phyloP scores from a whole-genome alignment of 2,888 invertebrate species.

The Yponomeuta plumbellus region DNA sequence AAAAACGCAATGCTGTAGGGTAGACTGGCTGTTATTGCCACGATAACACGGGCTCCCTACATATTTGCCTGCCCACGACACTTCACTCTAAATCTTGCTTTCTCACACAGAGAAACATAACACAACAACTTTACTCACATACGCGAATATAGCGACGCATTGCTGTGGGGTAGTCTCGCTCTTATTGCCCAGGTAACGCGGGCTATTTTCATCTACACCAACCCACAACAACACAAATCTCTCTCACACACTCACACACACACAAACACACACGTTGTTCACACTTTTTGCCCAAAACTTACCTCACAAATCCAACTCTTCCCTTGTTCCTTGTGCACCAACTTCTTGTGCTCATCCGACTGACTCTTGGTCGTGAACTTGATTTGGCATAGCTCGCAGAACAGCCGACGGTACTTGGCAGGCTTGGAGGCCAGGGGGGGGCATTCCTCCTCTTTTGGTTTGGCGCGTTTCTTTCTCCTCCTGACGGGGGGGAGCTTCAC shows the following conservation, averaged over 20 bases:
- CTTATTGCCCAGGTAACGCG: too few species aligned
- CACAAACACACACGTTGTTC: neutral
- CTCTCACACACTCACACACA: neutral
- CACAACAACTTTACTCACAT: too few species aligned
- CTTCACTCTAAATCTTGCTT: too few species aligned
- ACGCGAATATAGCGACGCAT: conserved; percentile 44
- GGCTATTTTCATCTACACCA: neutral
- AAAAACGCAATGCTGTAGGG: conserved; percentile 41
- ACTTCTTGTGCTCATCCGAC: conserved; percentile 34
- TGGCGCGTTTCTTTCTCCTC: neutral
- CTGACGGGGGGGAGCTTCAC: neutral
- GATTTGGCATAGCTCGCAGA: conserved; percentile 28
- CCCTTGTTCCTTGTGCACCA: conserved; percentile 29
- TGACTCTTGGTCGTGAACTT: conserved; percentile 35
- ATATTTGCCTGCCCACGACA: too few species aligned
- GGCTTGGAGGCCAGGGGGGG: neutral
- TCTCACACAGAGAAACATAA: too few species aligned
- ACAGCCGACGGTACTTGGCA: conserved; percentile 8
- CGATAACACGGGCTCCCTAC: too few species aligned
- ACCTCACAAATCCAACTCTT: conserved; percentile 42
- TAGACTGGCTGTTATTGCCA: neutral
- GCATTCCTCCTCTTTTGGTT: neutral
- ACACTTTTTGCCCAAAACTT: neutral
- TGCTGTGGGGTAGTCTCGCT: conserved; percentile 32
- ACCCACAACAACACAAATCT: neutral